Conservation (phyloP, 2,888 invertebrate species). For the Stramonita haemastoma region DNA sequence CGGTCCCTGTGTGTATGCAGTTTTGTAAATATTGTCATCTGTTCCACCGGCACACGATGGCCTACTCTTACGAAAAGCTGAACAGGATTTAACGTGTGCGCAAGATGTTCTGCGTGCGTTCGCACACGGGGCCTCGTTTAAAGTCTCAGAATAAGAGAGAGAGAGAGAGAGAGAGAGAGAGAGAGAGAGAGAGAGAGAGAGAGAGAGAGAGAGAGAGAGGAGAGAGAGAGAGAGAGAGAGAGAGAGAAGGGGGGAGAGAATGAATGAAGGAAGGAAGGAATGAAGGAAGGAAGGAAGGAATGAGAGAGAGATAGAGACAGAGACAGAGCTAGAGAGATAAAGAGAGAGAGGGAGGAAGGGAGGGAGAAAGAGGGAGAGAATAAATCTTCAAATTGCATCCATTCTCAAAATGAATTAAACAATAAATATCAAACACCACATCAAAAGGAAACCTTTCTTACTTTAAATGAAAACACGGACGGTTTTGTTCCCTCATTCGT, state of each 20-base stretch:
- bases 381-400: not conserved
- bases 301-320: not conserved
- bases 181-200: slow-evolving; percentile 35
- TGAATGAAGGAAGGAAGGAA: not conserved
- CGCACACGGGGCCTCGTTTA: too few species aligned
- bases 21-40: too few species aligned
- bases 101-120: too few species aligned
- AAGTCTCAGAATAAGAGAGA: not conserved
- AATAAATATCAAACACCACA: too few species aligned
- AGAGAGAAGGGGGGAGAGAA: slow-evolving; percentile 31
- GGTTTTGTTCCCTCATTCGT: too few species aligned
- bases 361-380: not conserved
- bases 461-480: too few species aligned
- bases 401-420: too few species aligned
- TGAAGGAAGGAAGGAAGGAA: not conserved
- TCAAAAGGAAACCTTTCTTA: too few species aligned
- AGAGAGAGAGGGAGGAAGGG: slow-evolving; percentile 28
- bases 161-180: slow-evolving; percentile 8
- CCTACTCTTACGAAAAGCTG: too few species aligned
- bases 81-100: too few species aligned
- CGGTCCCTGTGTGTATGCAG: too few species aligned
- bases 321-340: slow-evolving; percentile 20
- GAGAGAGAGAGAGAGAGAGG: slow-evolving; percentile 10
- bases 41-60: too few species aligned
- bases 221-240: slow-evolving; percentile 25